These are phyloP conservation scores for Sphaerophoria taeniata DNA, from an alignment of 2,888 invertebrate species.

Conservation along the genomic window DNA sequence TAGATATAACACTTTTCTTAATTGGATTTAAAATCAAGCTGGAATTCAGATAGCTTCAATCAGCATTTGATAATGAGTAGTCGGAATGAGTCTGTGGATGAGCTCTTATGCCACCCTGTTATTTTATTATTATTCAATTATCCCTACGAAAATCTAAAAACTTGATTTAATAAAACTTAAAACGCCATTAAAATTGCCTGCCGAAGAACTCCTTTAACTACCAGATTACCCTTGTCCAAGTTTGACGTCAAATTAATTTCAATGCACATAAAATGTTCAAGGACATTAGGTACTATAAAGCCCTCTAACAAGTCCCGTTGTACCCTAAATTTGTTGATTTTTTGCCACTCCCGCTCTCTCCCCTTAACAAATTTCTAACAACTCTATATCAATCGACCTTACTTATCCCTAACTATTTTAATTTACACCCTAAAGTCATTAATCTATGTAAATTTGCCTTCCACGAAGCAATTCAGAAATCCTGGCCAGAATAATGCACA, in stretches of 20 bases:
- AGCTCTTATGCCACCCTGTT: too few species aligned
- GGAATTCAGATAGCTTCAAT: too few species aligned
- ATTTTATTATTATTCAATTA: too few species aligned
- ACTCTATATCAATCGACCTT: constrained; percentile 38
- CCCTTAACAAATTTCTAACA: background rate
- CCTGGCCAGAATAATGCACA: constrained; percentile 65
- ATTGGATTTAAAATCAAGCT: too few species aligned
- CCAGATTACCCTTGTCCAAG: constrained; percentile 15
- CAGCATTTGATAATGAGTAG: too few species aligned
- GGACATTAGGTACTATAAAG: constrained; percentile 47
- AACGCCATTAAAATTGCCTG: background rate
- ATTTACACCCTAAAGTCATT: constrained; percentile 72
- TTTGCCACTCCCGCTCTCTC: constrained; percentile 1
- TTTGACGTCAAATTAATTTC: constrained; percentile 60
- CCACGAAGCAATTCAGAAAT: constrained; percentile 46
- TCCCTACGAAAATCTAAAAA: background rate
- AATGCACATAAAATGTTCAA: constrained; percentile 46
- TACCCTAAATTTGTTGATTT: constrained; percentile 68
- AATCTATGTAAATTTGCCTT: constrained; percentile 73
- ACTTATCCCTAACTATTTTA: constrained; percentile 42
- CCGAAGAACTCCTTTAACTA: constrained; percentile 1
- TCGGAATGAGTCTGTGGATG: too few species aligned
- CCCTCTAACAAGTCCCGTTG: constrained; percentile 54
- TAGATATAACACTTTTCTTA: too few species aligned
- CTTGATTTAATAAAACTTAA: constrained; percentile 24